Evolutionary conservation across 2,113 vertebrate genomes (phyloP), one percentile per base, ranked within the genome.

Genomic region (Motacilla alba): DNA sequence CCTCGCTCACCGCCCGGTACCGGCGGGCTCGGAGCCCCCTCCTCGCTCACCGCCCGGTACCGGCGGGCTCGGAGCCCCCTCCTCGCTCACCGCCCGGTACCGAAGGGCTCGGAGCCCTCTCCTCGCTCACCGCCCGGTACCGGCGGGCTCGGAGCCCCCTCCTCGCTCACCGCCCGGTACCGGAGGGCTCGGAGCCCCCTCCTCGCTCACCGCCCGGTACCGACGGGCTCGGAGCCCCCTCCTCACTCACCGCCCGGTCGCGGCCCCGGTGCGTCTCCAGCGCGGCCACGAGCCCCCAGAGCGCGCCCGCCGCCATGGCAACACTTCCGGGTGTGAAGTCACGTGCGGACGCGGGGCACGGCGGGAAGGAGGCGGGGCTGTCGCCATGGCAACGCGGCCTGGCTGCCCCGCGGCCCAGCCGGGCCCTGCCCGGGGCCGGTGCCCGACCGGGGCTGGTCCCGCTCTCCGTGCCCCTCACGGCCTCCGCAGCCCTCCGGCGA

Each of bases 261-360:
- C 99, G 98, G 31, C 99, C 99, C 92, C 99, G 97, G 96, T 99
- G 98, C 0, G 98, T 98, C 96, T 99, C 99, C 89, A 99, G 95
- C 35, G 97, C 75, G 6, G 97, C 93, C 13, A 98, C 98, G 37
- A 99, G 87, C 16, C 95, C 88, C 73, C 96, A 33, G 82, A 99
- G 37, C 18, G 90, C 82, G 2, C 43, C 50, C 52, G 87, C 94
- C 96, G 98, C 98, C 98, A 99, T 99, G 90, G 97, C 94, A 95
- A 96, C 97, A 64, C 93, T 85, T 80, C 94, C 72, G 52, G 74
- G 82, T 17, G 6, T 1, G 33, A 1, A 3, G 28, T 26, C 58
- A 10, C 41, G 9, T 3, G 6, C 1, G 2, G 3, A 1, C 52
- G 68, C 64, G 13, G 41, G 9, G 90, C 24, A 10, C 17, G 64